These are phyloP conservation scores for Folsomia candida DNA, from an alignment of 2,888 invertebrate species.

Conservation along the genomic window DNA sequence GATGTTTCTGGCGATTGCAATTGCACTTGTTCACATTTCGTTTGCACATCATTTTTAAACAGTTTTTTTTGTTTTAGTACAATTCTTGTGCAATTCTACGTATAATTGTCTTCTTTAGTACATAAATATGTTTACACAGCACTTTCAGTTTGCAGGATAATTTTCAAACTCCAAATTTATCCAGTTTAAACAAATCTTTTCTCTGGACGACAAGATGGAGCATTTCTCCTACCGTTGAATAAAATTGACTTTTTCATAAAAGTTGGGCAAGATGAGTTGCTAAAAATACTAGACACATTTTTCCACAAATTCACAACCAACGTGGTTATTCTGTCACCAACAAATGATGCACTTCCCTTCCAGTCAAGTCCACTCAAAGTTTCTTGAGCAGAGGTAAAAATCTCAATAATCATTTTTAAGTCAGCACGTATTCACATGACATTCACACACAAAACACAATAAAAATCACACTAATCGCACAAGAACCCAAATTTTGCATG, in stretches of 20 bases:
- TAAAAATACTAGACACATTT: neutral
- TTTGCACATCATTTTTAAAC: neutral
- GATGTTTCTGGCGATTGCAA: neutral
- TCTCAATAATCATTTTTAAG: neutral
- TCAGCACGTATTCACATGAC: neutral
- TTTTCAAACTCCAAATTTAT: neutral
- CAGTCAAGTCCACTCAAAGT: neutral
- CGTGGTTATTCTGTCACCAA: neutral
- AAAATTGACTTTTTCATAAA: conserved; percentile 8
- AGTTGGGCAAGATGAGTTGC: conserved; percentile 5
- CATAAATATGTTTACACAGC: conserved; percentile 12
- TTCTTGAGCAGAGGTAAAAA: neutral
- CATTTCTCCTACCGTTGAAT: conserved; percentile 5
- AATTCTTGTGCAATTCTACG: too few species aligned
- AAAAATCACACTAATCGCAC: neutral
- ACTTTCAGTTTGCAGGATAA: too few species aligned
- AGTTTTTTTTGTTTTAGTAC: too few species aligned
- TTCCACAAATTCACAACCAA: neutral
- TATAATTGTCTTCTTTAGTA: too few species aligned
- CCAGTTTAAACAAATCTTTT: conserved; percentile 43
- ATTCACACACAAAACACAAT: neutral
- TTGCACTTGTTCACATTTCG: conserved; percentile 22
- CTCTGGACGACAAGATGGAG: conserved; percentile 42
- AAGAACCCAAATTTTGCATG: neutral
- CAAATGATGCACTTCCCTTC: neutral